Base-by-base conservation (phyloP, 2,797 vertebrate species). In the Adrianichthys oophorus region DNA sequence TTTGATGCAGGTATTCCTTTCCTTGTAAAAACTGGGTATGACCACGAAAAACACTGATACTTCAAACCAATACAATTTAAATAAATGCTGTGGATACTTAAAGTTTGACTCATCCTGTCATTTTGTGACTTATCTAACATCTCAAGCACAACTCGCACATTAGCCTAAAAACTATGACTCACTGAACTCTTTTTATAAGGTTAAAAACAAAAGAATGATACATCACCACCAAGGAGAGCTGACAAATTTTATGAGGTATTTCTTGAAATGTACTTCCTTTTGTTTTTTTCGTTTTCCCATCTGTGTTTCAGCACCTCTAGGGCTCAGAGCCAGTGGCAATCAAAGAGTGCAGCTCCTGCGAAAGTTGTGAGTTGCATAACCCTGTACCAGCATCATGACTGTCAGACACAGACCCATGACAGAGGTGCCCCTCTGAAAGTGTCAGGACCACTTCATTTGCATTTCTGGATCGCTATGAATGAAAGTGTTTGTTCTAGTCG, bases 401-500 rank as follows among this genome's bases (percentile, higher is more conserved):
- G 78, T 67, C 60, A 45, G 62, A 80, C 74, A 80, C 73, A 69
- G 65, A 46, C 74, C 61, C 50, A 69, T 83, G 77, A 83, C 85
- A 85, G 77, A 65, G 49, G 70, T 76, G 77, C 70, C 79, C 75
- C 77, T 86, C 72, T 86, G 76, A 87, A 87, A 82, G 84, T 83
- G 76, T 71, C 67, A 74, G 65, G 67, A 56, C 74, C 62, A 72
- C 71, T 76, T 77, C 76, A 91, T 92, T 91, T 70, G 86, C 87
- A 91, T 92, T 83, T 87, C 68, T 91, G 89, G 90, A 90, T 66
- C 70, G 48, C 62, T 62, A 66, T 90, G 89, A 92, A 89, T 87
- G 76, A 85, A 75, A 66, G 70, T 67, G 77, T 88, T 89, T 90
- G 79, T 90, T 89, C 85, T 87, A 69, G 79, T 83, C 74, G 82